phyloP scores from a whole-genome alignment of 2,113 vertebrate genomes.

The Coptodon bakossiorum region DNA sequence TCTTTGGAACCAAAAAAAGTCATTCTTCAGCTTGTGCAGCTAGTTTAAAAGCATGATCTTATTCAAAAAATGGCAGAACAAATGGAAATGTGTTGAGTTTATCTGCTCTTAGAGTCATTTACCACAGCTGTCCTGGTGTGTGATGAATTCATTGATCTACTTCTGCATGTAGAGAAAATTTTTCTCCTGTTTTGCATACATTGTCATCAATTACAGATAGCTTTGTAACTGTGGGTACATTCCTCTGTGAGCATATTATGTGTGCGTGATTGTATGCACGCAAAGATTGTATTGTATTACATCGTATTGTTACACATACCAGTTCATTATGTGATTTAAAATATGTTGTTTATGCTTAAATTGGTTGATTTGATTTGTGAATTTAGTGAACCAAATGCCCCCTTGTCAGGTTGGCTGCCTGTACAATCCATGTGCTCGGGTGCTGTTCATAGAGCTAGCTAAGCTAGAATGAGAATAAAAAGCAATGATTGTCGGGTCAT shows the following conservation, averaged over 20 bases:
- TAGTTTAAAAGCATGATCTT: neutral
- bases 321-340: neutral
- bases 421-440: neutral
- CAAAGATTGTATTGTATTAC: neutral
- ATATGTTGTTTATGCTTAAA: neutral
- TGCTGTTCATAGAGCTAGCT: neutral
- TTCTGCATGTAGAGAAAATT: neutral
- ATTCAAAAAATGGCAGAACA: neutral
- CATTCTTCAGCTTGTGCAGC: neutral
- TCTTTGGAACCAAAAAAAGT: neutral
- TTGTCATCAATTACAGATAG: neutral
- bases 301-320: neutral
- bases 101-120: neutral
- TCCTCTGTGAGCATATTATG: neutral
- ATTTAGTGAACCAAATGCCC: neutral
- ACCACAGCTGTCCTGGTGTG: neutral
- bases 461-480: neutral
- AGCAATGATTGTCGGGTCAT: rapidly evolving
- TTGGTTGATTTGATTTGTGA: neutral
- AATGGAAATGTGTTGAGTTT: neutral
- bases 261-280: neutral
- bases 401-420: neutral
- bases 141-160: neutral
- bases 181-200: neutral
- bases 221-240: neutral